phyloP scores from a whole-genome alignment of 30 jellyfish, hydroid and myxozoan species.

The Hydra vulgaris region DNA sequence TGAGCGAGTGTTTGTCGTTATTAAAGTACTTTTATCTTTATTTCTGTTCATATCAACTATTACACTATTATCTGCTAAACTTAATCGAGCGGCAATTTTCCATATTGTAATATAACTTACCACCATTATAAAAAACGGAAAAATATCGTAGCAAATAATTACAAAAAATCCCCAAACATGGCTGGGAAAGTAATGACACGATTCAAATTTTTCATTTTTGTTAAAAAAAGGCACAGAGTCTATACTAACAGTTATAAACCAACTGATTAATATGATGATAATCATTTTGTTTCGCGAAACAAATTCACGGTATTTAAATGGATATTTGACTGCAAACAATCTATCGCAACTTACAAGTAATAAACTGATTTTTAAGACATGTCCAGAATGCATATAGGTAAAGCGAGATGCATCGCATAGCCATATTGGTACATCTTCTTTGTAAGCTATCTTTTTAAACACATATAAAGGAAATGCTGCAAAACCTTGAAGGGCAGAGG shows the following conservation, averaged over 20 bases:
- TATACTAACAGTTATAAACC: constrained; percentile 10
- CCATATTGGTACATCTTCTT: constrained; percentile 1
- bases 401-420: constrained; percentile 19
- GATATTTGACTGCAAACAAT: constrained; percentile 21
- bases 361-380: constrained; percentile 13
- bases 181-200: constrained; percentile 12
- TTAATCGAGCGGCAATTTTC: constrained; percentile 12
- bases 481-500: constrained; percentile 17
- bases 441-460: constrained; percentile 10
- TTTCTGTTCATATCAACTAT: not conserved
- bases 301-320: not conserved
- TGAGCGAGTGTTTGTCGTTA: not conserved
- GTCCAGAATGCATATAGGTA: constrained; percentile 14
- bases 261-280: not conserved
- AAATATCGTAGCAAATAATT: constrained; percentile 14
- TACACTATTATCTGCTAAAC: not conserved
- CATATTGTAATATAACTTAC: constrained; percentile 11
- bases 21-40: not conserved
- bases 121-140: constrained; percentile 12
- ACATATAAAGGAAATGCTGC: constrained; percentile 16
- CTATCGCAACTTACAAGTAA: constrained; percentile 18
- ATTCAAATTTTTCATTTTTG: not conserved
- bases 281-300: not conserved
- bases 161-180: constrained; percentile 20
- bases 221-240: constrained; percentile 16